Evolutionary conservation across 2,113 vertebrate species (phyloP), one percentile per base, ranked within the genome.

Genomic region (Hemichromis elongatus): DNA sequence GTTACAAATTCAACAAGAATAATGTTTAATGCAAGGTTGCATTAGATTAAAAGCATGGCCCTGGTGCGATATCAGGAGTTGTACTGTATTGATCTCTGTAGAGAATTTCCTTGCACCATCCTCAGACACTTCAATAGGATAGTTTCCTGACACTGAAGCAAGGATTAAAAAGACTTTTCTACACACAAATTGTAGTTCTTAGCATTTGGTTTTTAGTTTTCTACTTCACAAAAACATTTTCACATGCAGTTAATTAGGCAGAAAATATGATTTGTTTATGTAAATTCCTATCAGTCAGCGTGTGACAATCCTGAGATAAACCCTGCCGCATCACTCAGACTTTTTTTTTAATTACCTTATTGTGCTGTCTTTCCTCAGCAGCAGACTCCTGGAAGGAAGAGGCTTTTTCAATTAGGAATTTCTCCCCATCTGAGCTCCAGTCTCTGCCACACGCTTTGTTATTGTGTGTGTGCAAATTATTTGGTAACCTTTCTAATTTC

Each of bases 401-500:
- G 30, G 87, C 89, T 87, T 96, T 96, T 96, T 96, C 95, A 96
- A 95, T 96, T 96, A 96, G 88, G 87, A 84, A 89, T 80, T 80
- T 82, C 83, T 86, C 89, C 88, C 91, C 89, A 90, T 88, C 88
- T 18, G 86, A 92, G 90, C 86, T 57, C 79, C 70, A 30, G 80
- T 84, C 61, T 47, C 82, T 55, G 81, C 82, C 70, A 81, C 90
- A 82, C 53, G 68, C 86, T 90, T 86, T 87, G 86, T 92, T 77
- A 68, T 21, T 73, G 68, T 73, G 68, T 73, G 68, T 73, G 68
- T 19, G 42, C 68, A 50, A 73, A 90, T 94, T 91, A 92, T 94
- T 95, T 91, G 88, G 88, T 94, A 94, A 95, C 95, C 93, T 94
- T 96, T 95, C 93, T 94, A 96, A 96, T 96, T 96, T 96, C 96